Evolutionary conservation across 2,888 invertebrate species (phyloP).

Genomic region (Aphodius sticticus): DNA sequence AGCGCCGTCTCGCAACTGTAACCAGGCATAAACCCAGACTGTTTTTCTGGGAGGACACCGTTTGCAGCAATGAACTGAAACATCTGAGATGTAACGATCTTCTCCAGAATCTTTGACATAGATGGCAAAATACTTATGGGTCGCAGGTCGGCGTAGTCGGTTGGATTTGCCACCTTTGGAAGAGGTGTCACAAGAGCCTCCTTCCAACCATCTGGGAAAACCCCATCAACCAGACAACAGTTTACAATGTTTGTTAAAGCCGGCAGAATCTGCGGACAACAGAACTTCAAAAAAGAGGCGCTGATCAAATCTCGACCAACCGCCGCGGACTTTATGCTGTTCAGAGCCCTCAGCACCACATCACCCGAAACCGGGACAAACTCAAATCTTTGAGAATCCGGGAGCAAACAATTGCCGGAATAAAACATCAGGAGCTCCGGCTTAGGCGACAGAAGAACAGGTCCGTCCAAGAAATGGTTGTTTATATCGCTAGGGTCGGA

Average conservation of each 20-base stretch:
- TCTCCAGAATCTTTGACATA: constrained; percentile 19
- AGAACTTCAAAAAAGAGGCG: constrained; percentile 10
- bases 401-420: no score
- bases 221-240: neutral
- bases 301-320: constrained; percentile 16
- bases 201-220: no score
- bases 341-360: neutral
- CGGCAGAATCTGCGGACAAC: constrained; percentile 18
- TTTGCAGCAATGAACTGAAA: neutral
- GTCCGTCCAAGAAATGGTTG: no score
- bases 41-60: constrained; percentile 21
- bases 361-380: no score
- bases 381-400: neutral
- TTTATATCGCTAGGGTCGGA: no score
- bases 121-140: constrained; percentile 23
- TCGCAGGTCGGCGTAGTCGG: constrained; percentile 12
- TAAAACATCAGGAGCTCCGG: no score
- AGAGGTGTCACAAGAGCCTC: no score
- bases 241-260: constrained; percentile 23
- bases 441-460: no score
- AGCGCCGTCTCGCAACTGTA: constrained; percentile 23
- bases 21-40: constrained; percentile 30
- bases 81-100: constrained; percentile 9
- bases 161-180: no score
- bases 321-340: neutral